Evolutionary conservation across 2,888 invertebrate genomes (phyloP), one percentile per base, ranked within the genome.

Genomic region (Idaea aversata): DNA sequence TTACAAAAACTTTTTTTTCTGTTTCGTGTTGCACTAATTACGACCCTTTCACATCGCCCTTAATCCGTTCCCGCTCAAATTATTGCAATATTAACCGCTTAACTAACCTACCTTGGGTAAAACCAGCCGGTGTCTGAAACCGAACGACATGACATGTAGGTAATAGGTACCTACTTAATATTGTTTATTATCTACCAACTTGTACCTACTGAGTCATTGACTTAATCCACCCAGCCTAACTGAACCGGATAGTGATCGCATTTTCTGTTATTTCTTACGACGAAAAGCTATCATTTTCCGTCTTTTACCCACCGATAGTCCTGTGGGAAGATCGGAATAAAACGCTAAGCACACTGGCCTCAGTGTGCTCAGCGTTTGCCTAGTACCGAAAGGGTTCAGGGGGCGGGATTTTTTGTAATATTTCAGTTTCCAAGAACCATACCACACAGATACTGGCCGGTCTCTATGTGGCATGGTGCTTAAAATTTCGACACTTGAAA

Each of bases 161-260:
- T 13, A 13, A 47, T 47, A 47, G 47, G 47, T 47, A 47, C 47
- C 47, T 47, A 47, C 13, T 47, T 47, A 47, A 47, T 47, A 47
- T 47, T 47, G 47, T 47, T 34, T 15, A 59, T 59, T n/a, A 59
- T 13, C 34, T 16, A 59, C 25, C 59, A 59, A 34, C 59, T 59
- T 59, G 7, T 34, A 34, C 7, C 10, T 3, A 38, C 47, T 47
- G 47, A 47, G 47, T 47, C 47, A 47, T 47, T 47, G 47, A 47
- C 13, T 47, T 47, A 47, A 10, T 10, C 47, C 47, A 10, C 47
- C 47, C 47, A 47, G 7, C 7, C 47, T 47, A 47, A 13, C 10
- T 47, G 13, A 47, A 47, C 47, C 47, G 47, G 47, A 47, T 47
- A 47, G 7, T 10, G 5, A 36, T 36, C 10, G 10, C 3, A 38